A percentile compares a stretch with the other conserved stretches of the same genome.
These are phyloP conservation scores for Oryzias dopingdopingensis DNA, from an alignment of 2,797 vertebrate genomes.

Conservation along the genomic window DNA sequence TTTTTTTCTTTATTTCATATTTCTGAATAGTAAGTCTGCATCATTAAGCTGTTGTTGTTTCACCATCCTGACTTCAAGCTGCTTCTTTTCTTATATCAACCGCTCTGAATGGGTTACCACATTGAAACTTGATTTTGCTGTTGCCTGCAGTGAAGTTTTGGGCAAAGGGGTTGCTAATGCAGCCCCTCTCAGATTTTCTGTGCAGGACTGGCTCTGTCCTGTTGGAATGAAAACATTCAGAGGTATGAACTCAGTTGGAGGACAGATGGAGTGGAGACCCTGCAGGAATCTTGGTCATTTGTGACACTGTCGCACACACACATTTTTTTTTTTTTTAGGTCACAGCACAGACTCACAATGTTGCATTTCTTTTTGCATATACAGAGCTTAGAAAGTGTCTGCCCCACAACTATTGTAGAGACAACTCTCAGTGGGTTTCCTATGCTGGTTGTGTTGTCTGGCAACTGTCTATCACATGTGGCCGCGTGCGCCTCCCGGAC, in stretches of 20 bases:
- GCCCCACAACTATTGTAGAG: not conserved
- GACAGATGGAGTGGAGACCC: slow-evolving; percentile 67
- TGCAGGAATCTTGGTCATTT: slow-evolving; percentile 47
- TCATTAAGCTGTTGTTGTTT: too few relatives aligned
- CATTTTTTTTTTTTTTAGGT: slow-evolving; percentile 42
- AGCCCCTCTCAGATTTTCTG: slow-evolving; percentile 35
- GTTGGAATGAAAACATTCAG: slow-evolving; percentile 54
- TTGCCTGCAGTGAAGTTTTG: too few relatives aligned
- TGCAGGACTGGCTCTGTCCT: slow-evolving; percentile 44
- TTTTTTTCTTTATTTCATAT: too few relatives aligned
- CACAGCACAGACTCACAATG: slow-evolving; percentile 31
- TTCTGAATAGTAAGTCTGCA: too few relatives aligned
- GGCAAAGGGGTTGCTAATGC: too few relatives aligned
- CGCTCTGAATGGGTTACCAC: too few relatives aligned
- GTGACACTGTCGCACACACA: slow-evolving; percentile 41
- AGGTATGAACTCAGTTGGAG: slow-evolving; percentile 50
- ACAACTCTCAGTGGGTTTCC: not conserved
- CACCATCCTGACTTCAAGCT: too few relatives aligned
- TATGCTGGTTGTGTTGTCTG: not conserved
- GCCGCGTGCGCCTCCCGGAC: not conserved
- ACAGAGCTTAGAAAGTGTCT: slow-evolving; percentile 1
- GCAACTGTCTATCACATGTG: not conserved
- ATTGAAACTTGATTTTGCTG: too few relatives aligned
- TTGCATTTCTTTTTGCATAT: slow-evolving; percentile 3
- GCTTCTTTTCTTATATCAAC: too few relatives aligned